Evolutionary conservation across 2,888 invertebrate genomes (phyloP).

Genomic region (Anthrax anthrax): DNA sequence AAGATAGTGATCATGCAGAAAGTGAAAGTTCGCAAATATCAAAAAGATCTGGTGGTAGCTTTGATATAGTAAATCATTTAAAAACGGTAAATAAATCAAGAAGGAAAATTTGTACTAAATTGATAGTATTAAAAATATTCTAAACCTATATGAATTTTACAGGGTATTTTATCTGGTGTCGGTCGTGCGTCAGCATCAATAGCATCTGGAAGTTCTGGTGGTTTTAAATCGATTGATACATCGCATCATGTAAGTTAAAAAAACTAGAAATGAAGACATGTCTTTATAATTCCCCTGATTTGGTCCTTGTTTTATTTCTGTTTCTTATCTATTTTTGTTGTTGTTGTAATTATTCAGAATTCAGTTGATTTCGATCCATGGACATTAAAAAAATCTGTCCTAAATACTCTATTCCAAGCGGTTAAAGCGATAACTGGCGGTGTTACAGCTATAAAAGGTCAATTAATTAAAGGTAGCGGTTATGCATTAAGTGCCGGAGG

Average conservation of each 20-base stretch:
- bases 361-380: constrained; percentile 46
- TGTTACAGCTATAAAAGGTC: constrained; percentile 74
- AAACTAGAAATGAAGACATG: background rate
- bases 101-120: too few relatives aligned
- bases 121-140: too few relatives aligned
- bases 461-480: constrained; percentile 73
- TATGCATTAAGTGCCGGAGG: constrained; percentile 48
- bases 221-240: constrained; percentile 13
- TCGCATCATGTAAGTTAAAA: constrained; percentile 13
- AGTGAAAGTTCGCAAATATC: constrained; percentile 21
- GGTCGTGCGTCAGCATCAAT: constrained; percentile 33
- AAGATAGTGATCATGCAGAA: constrained; percentile 16
- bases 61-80: constrained; percentile 28
- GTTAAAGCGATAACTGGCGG: constrained; percentile 80
- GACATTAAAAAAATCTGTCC: constrained; percentile 67
- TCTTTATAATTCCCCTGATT: too few relatives aligned
- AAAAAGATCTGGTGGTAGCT: constrained; percentile 25
- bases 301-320: too few relatives aligned
- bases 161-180: constrained; percentile 27
- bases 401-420: constrained; percentile 72
- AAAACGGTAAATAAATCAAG: constrained; percentile 19
- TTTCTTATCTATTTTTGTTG: too few relatives aligned
- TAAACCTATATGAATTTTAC: constrained; percentile 25
- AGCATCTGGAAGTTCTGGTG: constrained; percentile 30
- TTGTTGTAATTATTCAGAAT: too few relatives aligned